Percentiles rank a stretch among this genome's conserved stretches.
These are phyloP conservation scores for Sus cebifrons DNA, from an alignment of 2,797 vertebrate genomes.

Conservation along the genomic window DNA sequence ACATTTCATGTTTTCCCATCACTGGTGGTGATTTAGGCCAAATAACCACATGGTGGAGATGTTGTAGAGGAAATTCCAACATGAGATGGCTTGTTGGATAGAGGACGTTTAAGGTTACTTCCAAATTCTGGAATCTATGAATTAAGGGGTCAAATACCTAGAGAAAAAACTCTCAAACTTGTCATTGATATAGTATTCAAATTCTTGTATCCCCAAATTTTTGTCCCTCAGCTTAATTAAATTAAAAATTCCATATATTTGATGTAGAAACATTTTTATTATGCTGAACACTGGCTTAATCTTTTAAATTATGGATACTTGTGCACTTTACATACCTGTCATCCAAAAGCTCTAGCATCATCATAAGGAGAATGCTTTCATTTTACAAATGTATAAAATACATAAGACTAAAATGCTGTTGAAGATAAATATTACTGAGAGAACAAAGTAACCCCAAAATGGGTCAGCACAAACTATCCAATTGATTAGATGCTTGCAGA, in stretches of 20 bases:
- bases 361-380: conserved; percentile 65
- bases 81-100: conserved; percentile 30
- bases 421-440: conserved; percentile 84
- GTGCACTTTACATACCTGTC: conserved; percentile 51
- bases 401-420: conserved; percentile 65
- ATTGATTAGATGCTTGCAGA: conserved; percentile 89
- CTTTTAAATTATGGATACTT: conserved; percentile 65
- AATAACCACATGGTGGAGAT: conserved; percentile 86
- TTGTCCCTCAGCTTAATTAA: conserved; percentile 55
- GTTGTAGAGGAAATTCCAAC: conserved; percentile 80
- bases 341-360: conserved; percentile 67
- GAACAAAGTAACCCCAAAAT: conserved; percentile 84
- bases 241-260: conserved; percentile 45
- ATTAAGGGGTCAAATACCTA: conserved; percentile 52
- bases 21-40: conserved; percentile 70
- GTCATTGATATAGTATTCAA: conserved; percentile 58
- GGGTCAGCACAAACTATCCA: conserved; percentile 87
- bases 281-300: conserved; percentile 44
- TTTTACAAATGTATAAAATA: conserved; percentile 78
- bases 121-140: conserved; percentile 67
- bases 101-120: conserved; percentile 81
- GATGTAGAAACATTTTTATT: conserved; percentile 61
- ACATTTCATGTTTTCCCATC: neutral
- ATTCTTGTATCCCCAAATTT: conserved; percentile 56
- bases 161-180: neutral